Evolutionary conservation across 2,113 vertebrate genomes (phyloP).

Genomic region (Prietella phreatophila): DNA sequence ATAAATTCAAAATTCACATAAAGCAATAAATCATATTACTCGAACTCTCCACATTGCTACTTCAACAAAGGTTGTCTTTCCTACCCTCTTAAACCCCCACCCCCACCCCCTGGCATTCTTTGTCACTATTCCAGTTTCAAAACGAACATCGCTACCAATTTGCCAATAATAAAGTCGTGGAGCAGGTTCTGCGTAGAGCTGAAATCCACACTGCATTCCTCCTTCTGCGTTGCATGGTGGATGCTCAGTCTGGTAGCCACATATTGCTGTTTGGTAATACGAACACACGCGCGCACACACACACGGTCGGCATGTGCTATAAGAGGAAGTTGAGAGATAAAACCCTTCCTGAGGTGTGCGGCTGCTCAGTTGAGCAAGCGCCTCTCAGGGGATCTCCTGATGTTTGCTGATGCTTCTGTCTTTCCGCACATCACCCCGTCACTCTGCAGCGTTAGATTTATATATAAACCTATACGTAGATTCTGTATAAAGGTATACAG

Average conservation of each 20-base stretch:
- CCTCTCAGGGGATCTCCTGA: slow-evolving; percentile 18
- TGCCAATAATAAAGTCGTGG: neutral
- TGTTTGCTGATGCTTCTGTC: neutral
- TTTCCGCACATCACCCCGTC: neutral
- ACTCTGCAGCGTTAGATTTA: neutral
- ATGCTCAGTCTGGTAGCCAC: neutral
- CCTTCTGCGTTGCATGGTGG: too few relatives aligned
- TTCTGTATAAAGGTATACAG: too few relatives aligned
- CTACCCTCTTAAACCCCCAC: too few relatives aligned
- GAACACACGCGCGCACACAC: neutral
- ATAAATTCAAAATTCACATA: neutral
- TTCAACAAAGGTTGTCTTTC: neutral
- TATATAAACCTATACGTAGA: neutral
- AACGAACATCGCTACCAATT: neutral
- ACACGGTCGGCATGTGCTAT: neutral
- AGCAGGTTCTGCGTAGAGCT: neutral
- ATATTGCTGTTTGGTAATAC: neutral
- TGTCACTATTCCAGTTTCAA: neutral
- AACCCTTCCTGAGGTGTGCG: slow-evolving; percentile 62
- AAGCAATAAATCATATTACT: neutral
- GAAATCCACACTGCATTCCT: neutral
- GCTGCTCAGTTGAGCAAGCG: slow-evolving; percentile 16
- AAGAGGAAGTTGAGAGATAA: slow-evolving; percentile 65
- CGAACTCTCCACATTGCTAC: neutral
- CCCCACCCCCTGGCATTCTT: neutral